Evolutionary conservation across 53 echinoderm and acorn worm species (phyloP).

Genomic region (Henricia sp.): DNA sequence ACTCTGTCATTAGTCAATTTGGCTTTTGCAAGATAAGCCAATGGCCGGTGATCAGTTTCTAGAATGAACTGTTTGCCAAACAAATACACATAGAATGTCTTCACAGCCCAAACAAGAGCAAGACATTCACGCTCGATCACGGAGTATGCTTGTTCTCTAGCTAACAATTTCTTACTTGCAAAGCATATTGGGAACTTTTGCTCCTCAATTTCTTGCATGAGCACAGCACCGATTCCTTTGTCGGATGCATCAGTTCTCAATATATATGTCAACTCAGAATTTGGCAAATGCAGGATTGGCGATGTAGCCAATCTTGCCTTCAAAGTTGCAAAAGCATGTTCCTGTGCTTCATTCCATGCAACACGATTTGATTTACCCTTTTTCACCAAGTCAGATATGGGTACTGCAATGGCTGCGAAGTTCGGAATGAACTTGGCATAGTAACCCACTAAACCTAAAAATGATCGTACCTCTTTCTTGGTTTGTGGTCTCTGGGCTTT

Average conservation of each 20-base stretch:
- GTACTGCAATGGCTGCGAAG: conserved; percentile 39
- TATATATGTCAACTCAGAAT: conserved; percentile 36
- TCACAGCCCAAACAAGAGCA: too few relatives aligned
- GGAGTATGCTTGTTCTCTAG: too few relatives aligned
- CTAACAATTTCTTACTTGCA: too few relatives aligned
- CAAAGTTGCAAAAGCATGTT: conserved; percentile 34
- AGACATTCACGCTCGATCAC: too few relatives aligned
- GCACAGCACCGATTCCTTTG: conserved; percentile 45
- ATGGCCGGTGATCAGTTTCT: too few relatives aligned
- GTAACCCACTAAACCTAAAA: conserved; percentile 37
- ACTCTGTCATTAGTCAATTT: too few relatives aligned
- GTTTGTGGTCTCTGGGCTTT: conserved; percentile 44
- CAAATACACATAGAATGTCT: too few relatives aligned
- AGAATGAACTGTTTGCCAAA: too few relatives aligned
- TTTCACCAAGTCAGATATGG: conserved; percentile 20
- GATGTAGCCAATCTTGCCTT: conserved; percentile 20
- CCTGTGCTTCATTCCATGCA: conserved; percentile 25
- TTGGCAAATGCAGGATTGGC: conserved; percentile 50
- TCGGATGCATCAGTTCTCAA: conserved; percentile 53
- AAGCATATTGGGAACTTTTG: conserved; percentile 38
- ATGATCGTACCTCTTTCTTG: conserved; percentile 38
- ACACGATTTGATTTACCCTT: conserved; percentile 50
- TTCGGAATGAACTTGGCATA: conserved; percentile 41
- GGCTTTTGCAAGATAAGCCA: too few relatives aligned
- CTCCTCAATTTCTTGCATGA: conserved; percentile 41